Evolutionary conservation across 2,888 invertebrate genomes (phyloP).

Genomic region (Glyphotaelius pellucidus): DNA sequence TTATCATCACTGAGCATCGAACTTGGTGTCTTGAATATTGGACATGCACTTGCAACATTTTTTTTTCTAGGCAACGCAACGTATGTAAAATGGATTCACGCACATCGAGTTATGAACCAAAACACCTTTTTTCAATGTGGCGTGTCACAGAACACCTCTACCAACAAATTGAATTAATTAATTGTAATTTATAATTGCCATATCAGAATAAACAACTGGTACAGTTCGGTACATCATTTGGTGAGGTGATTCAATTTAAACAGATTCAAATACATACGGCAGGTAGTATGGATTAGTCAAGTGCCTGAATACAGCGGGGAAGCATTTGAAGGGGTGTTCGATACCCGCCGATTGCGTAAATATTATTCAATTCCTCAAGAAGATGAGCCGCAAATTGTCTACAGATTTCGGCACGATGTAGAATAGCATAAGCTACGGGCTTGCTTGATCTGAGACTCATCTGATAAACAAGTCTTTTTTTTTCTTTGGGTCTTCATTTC

Average conservation of each 20-base stretch:
- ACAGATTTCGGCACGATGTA: neutral
- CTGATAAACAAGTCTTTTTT: neutral
- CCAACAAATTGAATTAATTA: neutral
- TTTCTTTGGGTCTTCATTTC: neutral
- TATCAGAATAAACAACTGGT: neutral
- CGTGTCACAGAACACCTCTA: neutral
- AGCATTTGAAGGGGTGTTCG: constrained; percentile 12
- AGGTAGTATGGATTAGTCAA: neutral
- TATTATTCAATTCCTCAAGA: constrained; percentile 12
- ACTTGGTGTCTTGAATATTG: neutral
- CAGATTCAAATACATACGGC: neutral
- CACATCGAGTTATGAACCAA: neutral
- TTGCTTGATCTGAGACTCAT: neutral
- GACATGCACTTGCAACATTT: neutral
- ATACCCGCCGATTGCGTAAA: constrained; percentile 36
- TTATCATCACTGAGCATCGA: neutral
- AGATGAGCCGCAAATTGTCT: neutral
- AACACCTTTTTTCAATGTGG: neutral
- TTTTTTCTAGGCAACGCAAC: neutral
- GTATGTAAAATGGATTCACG: neutral
- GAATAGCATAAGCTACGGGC: neutral
- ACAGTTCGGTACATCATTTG: neutral
- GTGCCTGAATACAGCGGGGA: neutral
- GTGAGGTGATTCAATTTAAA: constrained; percentile 34
- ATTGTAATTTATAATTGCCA: constrained; percentile 2